Conservation (phyloP, 2,797 vertebrate genomes). For the Gymnothorax reevesii region DNA sequence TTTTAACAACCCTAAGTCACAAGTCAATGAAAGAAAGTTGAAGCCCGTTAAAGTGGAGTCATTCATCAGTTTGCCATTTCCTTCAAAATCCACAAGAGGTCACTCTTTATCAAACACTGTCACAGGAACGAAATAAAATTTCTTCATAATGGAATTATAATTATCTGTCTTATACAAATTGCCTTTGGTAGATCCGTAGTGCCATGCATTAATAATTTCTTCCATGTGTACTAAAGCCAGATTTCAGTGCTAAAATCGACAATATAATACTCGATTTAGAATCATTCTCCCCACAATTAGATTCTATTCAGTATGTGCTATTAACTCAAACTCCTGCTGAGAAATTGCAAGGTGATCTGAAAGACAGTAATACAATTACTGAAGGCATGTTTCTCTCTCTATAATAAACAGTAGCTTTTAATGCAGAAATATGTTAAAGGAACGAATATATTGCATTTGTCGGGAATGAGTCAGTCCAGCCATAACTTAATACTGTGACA, state of each 20-base stretch:
- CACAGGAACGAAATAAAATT: not conserved
- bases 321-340: not conserved
- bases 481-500: not conserved
- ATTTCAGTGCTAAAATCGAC: not conserved
- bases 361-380: not conserved
- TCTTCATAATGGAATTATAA: not conserved
- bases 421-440: not conserved
- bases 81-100: conserved; percentile 20
- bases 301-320: not conserved
- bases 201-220: not conserved
- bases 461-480: not conserved
- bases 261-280: not conserved
- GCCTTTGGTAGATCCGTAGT: not conserved
- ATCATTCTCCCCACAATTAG: not conserved
- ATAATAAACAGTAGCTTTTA: not conserved
- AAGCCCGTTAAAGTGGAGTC: not conserved
- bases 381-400: not conserved
- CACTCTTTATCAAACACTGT: not conserved
- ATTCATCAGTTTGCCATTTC: not conserved
- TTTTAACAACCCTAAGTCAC: no score
- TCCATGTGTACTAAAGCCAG: not conserved
- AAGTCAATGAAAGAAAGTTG: no score
- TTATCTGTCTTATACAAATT: not conserved
- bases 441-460: not conserved
- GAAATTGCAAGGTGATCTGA: not conserved